Percentiles rank a stretch among this genome's conserved stretches.
Evolutionary conservation across 23 tunicate genomes (phyloP).

Genomic region (Oikopleura vanhoeffeni): DNA sequence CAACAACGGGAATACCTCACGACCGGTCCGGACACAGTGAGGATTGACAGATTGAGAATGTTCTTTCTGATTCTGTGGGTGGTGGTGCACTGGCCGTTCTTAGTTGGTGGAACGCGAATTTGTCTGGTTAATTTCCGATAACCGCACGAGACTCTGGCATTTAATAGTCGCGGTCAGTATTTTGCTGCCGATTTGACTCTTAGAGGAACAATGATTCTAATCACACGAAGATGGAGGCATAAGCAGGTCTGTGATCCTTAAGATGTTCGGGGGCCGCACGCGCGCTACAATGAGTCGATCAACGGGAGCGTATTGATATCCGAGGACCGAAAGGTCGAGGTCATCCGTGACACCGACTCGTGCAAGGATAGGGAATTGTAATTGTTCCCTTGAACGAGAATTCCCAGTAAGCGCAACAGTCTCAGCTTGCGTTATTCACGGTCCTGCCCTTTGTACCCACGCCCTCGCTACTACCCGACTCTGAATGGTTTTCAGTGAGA

Average conservation of each 20-base stretch:
- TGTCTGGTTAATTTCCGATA: no score
- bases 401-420: slow-evolving; percentile 20
- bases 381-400: slow-evolving; percentile 21
- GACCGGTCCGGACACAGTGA: no score
- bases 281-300: slow-evolving; percentile 44
- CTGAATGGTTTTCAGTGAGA: slow-evolving; percentile 17
- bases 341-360: slow-evolving; percentile 11
- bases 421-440: slow-evolving; percentile 27
- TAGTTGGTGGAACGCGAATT: no score
- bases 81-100: no score
- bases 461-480: slow-evolving; percentile 27
- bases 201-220: slow-evolving; percentile 27
- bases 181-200: no score
- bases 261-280: slow-evolving; percentile 59
- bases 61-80: no score
- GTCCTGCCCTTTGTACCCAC: slow-evolving; percentile 66
- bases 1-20: no score
- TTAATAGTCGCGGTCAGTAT: no score
- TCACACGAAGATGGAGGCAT: slow-evolving; percentile 62
- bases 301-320: slow-evolving; percentile 19
- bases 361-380: slow-evolving; percentile 19
- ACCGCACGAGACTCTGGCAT: no score
- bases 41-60: no score
- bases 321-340: slow-evolving; percentile 22
- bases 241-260: slow-evolving; percentile 61